Evolutionary conservation across 2,888 invertebrate genomes (phyloP).

Genomic region (Luperina testacea): DNA sequence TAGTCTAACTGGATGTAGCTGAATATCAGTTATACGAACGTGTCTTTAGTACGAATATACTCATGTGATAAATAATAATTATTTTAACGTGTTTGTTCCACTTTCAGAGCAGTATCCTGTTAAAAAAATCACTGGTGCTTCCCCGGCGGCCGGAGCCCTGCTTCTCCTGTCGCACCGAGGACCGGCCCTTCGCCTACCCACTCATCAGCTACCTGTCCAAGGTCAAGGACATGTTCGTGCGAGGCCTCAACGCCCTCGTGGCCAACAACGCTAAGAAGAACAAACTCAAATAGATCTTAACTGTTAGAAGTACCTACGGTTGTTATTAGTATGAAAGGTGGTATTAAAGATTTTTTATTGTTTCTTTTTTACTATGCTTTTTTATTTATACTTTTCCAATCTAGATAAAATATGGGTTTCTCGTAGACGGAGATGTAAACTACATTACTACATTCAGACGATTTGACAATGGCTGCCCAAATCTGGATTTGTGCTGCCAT

Average conservation of each 20-base stretch:
- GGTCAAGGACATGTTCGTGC: conserved; percentile 79
- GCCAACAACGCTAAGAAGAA: conserved; percentile 71
- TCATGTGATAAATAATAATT: background rate
- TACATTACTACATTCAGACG: background rate
- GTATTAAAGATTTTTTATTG: conserved; percentile 25
- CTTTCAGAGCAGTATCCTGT: conserved; percentile 80
- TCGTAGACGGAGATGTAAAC: background rate
- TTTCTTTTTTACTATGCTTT: conserved; percentile 3
- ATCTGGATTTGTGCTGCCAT: background rate
- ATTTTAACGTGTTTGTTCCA: conserved; percentile 1
- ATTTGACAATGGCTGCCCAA: background rate
- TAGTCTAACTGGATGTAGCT: background rate
- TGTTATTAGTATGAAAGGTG: conserved; percentile 15
- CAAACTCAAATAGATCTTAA: conserved; percentile 58
- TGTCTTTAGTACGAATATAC: background rate
- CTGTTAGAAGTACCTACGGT: background rate
- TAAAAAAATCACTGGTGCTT: conserved; percentile 75
- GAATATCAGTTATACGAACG: background rate
- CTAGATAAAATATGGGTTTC: background rate
- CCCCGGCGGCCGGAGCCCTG: conserved; percentile 76
- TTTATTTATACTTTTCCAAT: background rate
- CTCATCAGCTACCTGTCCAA: conserved; percentile 77
- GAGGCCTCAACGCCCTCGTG: conserved; percentile 74
- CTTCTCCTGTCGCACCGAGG: conserved; percentile 80
- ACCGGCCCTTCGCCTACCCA: conserved; percentile 81